Conservation (phyloP, 2,113 vertebrate species). For the Neopipo cinnamomea region DNA sequence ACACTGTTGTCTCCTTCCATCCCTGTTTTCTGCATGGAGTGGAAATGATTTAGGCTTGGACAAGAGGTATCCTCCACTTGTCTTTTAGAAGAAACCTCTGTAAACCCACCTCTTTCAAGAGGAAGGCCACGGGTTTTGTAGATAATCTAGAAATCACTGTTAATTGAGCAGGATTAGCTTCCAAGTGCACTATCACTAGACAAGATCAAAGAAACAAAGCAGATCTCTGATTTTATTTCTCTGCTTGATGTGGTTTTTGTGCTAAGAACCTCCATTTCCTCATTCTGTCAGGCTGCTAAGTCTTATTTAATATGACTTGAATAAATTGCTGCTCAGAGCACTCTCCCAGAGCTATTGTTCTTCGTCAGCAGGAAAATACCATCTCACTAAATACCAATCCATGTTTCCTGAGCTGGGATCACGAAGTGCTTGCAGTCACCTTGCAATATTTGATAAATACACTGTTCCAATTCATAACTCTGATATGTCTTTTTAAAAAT, state of each 20-base stretch:
- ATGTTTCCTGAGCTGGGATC: background rate
- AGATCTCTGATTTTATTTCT: background rate
- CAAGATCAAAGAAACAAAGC: background rate
- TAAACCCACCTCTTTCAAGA: background rate
- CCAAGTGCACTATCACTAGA: background rate
- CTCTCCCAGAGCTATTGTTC: background rate
- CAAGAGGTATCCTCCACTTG: no score
- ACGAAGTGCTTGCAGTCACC: background rate
- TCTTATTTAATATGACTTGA: background rate
- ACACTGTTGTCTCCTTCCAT: fast-evolving
- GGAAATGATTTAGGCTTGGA: background rate
- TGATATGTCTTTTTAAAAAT: background rate
- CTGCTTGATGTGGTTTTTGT: background rate
- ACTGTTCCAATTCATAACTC: background rate
- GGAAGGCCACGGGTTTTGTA: background rate
- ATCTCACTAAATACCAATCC: background rate
- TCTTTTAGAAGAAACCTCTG: background rate
- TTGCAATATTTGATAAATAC: background rate
- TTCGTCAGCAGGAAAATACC: background rate
- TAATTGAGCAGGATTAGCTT: background rate
- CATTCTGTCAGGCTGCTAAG: background rate
- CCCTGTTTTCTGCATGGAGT: background rate
- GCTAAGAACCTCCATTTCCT: background rate
- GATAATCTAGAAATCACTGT: background rate
- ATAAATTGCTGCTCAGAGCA: background rate